Evolutionary conservation across 2,888 invertebrate species (phyloP).

Genomic region (Entomobrya multifasciata): DNA sequence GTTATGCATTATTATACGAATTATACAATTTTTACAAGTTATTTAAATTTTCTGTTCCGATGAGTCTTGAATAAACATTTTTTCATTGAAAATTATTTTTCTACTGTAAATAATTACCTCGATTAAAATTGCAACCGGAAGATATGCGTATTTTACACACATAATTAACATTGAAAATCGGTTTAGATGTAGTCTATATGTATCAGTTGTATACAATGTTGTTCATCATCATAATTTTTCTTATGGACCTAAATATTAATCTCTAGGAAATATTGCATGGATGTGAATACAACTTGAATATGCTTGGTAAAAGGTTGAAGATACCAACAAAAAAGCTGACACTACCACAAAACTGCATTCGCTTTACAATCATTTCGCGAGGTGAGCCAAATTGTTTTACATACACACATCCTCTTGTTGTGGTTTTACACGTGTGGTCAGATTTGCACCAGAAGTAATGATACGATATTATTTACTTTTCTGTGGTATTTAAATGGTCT

Average conservation of each 20-base stretch:
- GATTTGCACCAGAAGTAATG: neutral
- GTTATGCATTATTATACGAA: too few species aligned
- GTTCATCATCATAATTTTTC: too few species aligned
- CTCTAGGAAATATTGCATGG: too few species aligned
- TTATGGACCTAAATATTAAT: too few species aligned
- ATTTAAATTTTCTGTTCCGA: too few species aligned
- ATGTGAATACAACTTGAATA: neutral
- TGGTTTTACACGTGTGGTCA: constrained; percentile 20
- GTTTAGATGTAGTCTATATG: neutral
- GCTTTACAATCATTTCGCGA: constrained; percentile 15
- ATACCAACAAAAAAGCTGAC: neutral
- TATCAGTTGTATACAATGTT: neutral
- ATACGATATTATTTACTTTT: constrained; percentile 23
- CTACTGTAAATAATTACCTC: too few species aligned
- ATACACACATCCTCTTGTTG: constrained; percentile 19
- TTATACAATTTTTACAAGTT: too few species aligned
- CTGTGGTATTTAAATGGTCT: neutral
- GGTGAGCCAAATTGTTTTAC: constrained; percentile 41
- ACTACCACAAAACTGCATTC: constrained; percentile 48
- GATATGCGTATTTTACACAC: neutral
- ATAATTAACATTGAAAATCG: too few species aligned
- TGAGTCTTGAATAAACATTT: too few species aligned
- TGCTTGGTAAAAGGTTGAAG: neutral
- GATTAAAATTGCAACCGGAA: neutral
- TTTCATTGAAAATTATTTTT: too few species aligned